A percentile compares a stretch with the other conserved stretches of the same genome.
Evolutionary conservation across 2,797 vertebrate genomes (phyloP).

Genomic region (Rhinogobio ventralis): DNA sequence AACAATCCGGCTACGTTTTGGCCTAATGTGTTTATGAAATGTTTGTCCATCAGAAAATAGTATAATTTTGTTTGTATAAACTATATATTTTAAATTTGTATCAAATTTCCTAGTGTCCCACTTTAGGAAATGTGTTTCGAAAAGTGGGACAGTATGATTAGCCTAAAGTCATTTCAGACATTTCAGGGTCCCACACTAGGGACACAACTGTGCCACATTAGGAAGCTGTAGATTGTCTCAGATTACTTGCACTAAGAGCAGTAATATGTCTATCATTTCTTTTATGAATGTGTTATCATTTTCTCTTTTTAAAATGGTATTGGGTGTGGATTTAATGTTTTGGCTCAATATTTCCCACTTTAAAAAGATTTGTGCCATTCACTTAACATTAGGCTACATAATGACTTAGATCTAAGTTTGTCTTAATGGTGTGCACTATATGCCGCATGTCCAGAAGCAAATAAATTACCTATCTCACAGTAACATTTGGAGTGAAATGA

Average conservation of each 20-base stretch:
- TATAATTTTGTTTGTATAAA: not conserved
- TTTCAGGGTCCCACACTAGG: too few relatives aligned
- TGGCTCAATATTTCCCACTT: not conserved
- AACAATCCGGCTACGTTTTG: too few relatives aligned
- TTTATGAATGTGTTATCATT: too few relatives aligned
- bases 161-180: too few relatives aligned
- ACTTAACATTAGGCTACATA: constrained; percentile 9
- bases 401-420: constrained; percentile 8
- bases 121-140: not conserved
- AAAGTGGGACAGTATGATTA: not conserved
- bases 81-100: not conserved
- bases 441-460: constrained; percentile 32
- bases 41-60: not conserved
- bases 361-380: constrained; percentile 39
- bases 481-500: constrained; percentile 54
- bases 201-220: too few relatives aligned
- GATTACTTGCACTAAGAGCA: too few relatives aligned
- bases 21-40: not conserved
- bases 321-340: too few relatives aligned
- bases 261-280: too few relatives aligned
- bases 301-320: too few relatives aligned
- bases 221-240: too few relatives aligned
- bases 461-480: constrained; percentile 49
- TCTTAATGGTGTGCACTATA: not conserved
- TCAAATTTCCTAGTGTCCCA: not conserved